Evolutionary conservation across 2,113 vertebrate genomes (phyloP).

Genomic region (Dasyprocta punctata): DNA sequence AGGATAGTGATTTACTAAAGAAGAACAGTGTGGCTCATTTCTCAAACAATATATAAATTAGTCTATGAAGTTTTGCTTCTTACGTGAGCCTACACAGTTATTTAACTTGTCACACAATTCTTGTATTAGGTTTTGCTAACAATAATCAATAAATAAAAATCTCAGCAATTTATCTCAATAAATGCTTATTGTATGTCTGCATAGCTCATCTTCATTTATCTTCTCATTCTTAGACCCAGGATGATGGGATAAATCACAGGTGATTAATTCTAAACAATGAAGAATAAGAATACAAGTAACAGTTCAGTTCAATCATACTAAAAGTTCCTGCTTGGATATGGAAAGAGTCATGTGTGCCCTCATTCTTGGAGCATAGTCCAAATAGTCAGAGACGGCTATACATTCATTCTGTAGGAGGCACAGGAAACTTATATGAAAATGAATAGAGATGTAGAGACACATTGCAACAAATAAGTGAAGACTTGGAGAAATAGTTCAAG

Average conservation of each 20-base stretch:
- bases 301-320: too few relatives aligned
- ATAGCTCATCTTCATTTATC: background rate
- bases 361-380: background rate
- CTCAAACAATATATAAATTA: background rate
- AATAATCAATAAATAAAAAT: background rate
- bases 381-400: too few relatives aligned
- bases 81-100: background rate
- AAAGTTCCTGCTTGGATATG: background rate
- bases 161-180: background rate
- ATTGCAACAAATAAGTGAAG: background rate
- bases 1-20: background rate
- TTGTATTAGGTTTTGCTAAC: background rate
- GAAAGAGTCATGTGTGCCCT: fast-evolving
- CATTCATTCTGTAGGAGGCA: background rate
- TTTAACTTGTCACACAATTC: background rate
- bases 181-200: background rate
- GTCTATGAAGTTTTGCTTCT: background rate
- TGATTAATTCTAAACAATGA: background rate
- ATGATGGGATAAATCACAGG: background rate
- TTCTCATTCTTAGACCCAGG: background rate
- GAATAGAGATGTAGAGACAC: background rate
- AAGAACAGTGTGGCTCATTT: background rate
- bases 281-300: background rate
- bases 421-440: background rate
- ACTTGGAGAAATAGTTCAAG: background rate